Base-by-base conservation (phyloP, 2,113 vertebrate species). In the Sigmodon hispidus region DNA sequence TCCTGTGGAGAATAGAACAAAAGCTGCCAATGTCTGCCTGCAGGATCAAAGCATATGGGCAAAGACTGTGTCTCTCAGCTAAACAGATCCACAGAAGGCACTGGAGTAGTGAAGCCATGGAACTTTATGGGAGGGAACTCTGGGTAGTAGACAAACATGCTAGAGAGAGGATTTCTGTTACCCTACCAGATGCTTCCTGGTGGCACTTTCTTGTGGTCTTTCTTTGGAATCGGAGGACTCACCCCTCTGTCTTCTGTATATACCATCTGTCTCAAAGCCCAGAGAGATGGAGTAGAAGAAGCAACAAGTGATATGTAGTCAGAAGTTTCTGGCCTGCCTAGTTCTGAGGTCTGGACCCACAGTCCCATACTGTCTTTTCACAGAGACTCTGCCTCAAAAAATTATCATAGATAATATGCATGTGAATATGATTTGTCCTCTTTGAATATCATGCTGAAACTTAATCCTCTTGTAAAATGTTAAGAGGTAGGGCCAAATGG, bases 1-100 rank as follows among this genome's bases (percentile, higher is more conserved):
- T 11, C 45, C 59, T 0, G 97, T 98, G 98, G 98, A 98, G 98
- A 98, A 98, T 98, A 98, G 97, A 98, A 98, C 97, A 98, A 98
- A 98, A 96, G 72, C 96, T 96, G 21, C 97, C 67, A 36, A 90
- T 1, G 24, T 36, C 67, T 2, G 12, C 40, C 10, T 75, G 19
- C 88, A 67, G 75, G 96, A 98, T 98, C 97, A 98, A 98, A 98
- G 97, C 0, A 2, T 89, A 97, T 77, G 19, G 4, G 92, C 89
- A 96, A 96, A 84, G 57, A 43, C 92, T 72, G 67, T 91, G 63
- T 90, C 87, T 79, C 97, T 72, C 92, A 93, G 92, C 43, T 61
- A 90, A 96, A 94, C 8, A 96, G 91, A 96, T 88, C 0, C 84
- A 94, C 90, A 36, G 81, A 70, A 31, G n/a, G 4, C 83, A 29